Evolutionary conservation across 2,888 invertebrate species (phyloP).

Genomic region (Drosophila dives): DNA sequence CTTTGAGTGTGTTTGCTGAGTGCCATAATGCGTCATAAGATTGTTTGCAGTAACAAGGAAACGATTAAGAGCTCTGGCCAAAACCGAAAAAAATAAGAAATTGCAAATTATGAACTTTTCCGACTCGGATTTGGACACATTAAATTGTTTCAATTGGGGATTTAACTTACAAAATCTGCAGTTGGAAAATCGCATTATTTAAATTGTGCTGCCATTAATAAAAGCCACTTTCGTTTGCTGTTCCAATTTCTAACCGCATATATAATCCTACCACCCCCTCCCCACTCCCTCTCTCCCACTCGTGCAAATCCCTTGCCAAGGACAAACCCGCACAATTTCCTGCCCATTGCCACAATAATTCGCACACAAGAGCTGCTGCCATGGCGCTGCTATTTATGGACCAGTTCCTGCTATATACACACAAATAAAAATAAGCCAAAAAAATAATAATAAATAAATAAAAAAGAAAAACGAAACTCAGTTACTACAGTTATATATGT

Average conservation of each 20-base stretch:
- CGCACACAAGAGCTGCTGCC: conserved; percentile 64
- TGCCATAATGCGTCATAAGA: conserved; percentile 52
- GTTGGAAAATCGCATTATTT: conserved; percentile 38
- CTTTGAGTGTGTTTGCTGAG: conserved; percentile 36
- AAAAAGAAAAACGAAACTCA: conserved; percentile 55
- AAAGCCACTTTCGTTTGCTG: conserved; percentile 61
- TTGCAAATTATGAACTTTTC: background rate
- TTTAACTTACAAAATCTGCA: conserved; percentile 22
- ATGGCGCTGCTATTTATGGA: conserved; percentile 71
- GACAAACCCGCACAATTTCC: conserved; percentile 68
- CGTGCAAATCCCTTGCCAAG: background rate
- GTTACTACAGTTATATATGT: conserved; percentile 55
- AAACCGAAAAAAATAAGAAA: conserved; percentile 1
- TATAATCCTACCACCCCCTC: background rate
- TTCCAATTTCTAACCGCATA: conserved; percentile 54
- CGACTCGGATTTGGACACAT: conserved; percentile 1
- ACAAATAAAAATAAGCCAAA: conserved; percentile 13
- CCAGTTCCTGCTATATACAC: conserved; percentile 68
- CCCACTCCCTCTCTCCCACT: background rate
- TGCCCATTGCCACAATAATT: conserved; percentile 71
- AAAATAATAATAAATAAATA: conserved; percentile 21
- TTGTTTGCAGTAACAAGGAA: conserved; percentile 23
- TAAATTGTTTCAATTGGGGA: conserved; percentile 27
- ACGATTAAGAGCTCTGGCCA: conserved; percentile 19
- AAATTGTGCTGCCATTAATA: conserved; percentile 62